phyloP scores from a whole-genome alignment of 2,888 invertebrate genomes.

The Oeneis ivallda region DNA sequence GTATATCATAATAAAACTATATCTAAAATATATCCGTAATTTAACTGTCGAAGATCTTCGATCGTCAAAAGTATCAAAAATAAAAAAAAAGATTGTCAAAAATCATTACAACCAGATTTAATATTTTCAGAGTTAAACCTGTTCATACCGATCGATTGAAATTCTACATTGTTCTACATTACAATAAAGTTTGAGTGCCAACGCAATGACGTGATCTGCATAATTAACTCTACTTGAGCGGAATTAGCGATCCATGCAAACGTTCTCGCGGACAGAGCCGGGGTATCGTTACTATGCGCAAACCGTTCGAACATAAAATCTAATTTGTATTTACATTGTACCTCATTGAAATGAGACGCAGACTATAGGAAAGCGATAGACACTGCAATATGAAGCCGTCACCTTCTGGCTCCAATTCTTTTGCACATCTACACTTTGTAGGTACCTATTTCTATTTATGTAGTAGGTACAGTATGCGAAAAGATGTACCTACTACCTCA shows the following conservation, averaged over 20 bases:
- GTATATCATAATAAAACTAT: too few species aligned
- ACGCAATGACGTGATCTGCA: background rate
- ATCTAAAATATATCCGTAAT: too few species aligned
- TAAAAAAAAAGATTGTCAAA: background rate
- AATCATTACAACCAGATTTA: background rate
- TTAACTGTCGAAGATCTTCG: too few species aligned
- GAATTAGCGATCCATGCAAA: background rate
- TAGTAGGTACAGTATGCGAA: too few species aligned
- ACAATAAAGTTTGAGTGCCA: constrained; percentile 3
- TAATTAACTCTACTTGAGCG: background rate
- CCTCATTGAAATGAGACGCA: background rate
- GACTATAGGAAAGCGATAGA: constrained; percentile 1
- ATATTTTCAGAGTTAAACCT: background rate
- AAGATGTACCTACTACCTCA: too few species aligned
- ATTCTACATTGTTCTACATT: background rate
- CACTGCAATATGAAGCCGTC: background rate
- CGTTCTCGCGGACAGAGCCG: background rate
- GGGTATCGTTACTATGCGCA: background rate
- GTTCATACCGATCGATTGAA: background rate
- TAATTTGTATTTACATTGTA: constrained; percentile 19
- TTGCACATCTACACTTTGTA: too few species aligned
- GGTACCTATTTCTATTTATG: too few species aligned
- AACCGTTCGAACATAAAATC: constrained; percentile 9
- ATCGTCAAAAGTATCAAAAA: too few species aligned
- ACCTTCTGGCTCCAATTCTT: too few species aligned